A percentile compares a stretch with the other conserved stretches of the same genome.
These are phyloP conservation scores for Orthonyx spaldingii DNA, from an alignment of 2,113 vertebrate genomes.

Conservation along the genomic window DNA sequence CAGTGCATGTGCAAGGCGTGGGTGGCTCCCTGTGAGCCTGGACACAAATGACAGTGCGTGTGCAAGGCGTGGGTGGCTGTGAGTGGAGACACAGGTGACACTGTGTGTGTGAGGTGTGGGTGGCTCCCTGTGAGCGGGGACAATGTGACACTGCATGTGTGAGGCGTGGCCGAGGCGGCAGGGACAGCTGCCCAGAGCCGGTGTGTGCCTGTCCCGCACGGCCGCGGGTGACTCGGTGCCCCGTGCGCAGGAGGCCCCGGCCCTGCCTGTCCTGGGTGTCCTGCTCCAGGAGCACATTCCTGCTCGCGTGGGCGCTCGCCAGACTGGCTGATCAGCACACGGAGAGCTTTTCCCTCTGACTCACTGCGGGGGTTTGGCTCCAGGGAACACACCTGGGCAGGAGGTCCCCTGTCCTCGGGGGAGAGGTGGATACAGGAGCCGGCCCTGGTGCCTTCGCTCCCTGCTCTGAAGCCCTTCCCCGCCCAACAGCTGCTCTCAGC, in stretches of 20 bases:
- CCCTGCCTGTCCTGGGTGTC: background rate
- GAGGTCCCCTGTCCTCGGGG: background rate
- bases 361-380: background rate
- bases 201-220: too few species aligned
- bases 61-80: background rate
- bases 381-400: background rate
- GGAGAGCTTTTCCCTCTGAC: background rate
- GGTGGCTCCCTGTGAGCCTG: accelerated
- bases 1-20: background rate
- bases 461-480: background rate
- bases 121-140: background rate
- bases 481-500: background rate
- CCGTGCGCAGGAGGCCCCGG: accelerated
- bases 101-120: background rate
- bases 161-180: too few species aligned
- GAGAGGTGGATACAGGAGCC: accelerated
- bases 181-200: too few species aligned
- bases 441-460: accelerated
- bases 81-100: background rate
- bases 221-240: background rate
- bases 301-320: background rate
- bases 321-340: background rate
- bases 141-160: background rate
- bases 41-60: background rate
- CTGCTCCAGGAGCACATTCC: constrained; percentile 1